Base-by-base conservation (phyloP, 2,888 invertebrate genomes). In the Apoda limacodes region DNA sequence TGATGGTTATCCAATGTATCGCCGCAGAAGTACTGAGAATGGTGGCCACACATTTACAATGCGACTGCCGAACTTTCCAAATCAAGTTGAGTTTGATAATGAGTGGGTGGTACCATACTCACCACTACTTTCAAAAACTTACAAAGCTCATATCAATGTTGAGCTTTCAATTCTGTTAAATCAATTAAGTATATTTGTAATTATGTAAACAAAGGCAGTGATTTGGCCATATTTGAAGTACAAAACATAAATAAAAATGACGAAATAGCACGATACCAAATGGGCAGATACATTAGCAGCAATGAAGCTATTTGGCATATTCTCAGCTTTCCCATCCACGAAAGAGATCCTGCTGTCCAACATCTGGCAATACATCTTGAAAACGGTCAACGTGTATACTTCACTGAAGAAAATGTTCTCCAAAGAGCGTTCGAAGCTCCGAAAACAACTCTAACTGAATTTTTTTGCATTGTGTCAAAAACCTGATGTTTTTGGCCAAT, bases 171-270 rank as follows among this genome's bases (percentile, higher is more conserved):
- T 25, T 37, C 42, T 4, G 39, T 35, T 2, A 30, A 40, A 31
- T 34, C 39, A 3, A 42, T 42, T 13, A 42, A 43, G 30, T 43
- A 39, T 23, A 32, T 35, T 22, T 42, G 30, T 27, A 42, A 39
- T 22, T 45, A 38, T 30, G 39, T 44, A 14, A 40, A 9, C 26
- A 38, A 39, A n/a, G n/a, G n/a, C n/a, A n/a, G n/a, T n/a, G n/a
- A n/a, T n/a, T n/a, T n/a, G n/a, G n/a, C 12, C 12, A 17, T 22
- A 35, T 35, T 36, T 36, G 22, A 26, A 27, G 20, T 35, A 17
- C 31, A 35, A 31, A 35, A 35, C 13, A 28, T 36, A 23, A 32
- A 37, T 33, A 22, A 32, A 21, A 38, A 32, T 30, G 34, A 34
- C 28, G 35, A 37, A 38, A 34, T 34, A 32, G 17, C 31, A 31